phyloP scores from a whole-genome alignment of 1,140 invertebrate species.

The Drosophila ohnishii region DNA sequence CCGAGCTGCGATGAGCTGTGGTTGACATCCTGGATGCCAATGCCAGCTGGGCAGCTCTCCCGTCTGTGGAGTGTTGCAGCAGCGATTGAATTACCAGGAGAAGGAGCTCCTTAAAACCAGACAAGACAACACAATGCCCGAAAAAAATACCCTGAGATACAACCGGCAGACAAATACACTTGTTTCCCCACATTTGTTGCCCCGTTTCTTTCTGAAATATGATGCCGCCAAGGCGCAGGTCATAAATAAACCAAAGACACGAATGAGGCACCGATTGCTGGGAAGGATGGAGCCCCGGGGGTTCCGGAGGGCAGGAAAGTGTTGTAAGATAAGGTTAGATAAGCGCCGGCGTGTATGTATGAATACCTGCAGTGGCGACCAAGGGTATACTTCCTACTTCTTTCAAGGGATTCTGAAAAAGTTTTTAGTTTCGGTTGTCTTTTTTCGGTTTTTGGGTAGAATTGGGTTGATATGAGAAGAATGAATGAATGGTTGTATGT shows the following conservation, averaged over 20 bases:
- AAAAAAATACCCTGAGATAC: conserved; percentile 18
- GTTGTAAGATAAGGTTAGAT: conserved; percentile 78
- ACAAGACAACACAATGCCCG: conserved; percentile 28
- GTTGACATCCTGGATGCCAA: conserved; percentile 75
- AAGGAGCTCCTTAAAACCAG: conserved; percentile 15
- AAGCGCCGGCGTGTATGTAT: conserved; percentile 58
- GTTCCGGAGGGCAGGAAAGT: conserved; percentile 54
- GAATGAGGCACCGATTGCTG: conserved; percentile 29
- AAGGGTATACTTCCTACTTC: conserved; percentile 53
- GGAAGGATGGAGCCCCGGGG: conserved; percentile 7
- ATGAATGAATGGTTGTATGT: conserved; percentile 36
- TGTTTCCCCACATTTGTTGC: conserved; percentile 50
- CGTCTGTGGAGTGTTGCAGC: conserved; percentile 43
- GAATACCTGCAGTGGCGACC: conserved; percentile 21
- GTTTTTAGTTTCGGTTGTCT: not conserved
- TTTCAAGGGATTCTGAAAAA: conserved; percentile 14
- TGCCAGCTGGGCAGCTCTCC: conserved; percentile 63
- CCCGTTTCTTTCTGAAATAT: conserved; percentile 62
- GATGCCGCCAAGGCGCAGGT: conserved; percentile 72
- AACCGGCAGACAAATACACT: conserved; percentile 67
- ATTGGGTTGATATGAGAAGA: conserved; percentile 10
- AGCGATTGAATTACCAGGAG: conserved; percentile 65
- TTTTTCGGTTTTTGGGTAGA: not conserved
- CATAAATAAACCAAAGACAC: conserved; percentile 67
- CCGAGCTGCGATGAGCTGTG: conserved; percentile 42